These are phyloP conservation scores for Apamea monoglypha DNA, from an alignment of 2,888 invertebrate species.

Conservation along the genomic window DNA sequence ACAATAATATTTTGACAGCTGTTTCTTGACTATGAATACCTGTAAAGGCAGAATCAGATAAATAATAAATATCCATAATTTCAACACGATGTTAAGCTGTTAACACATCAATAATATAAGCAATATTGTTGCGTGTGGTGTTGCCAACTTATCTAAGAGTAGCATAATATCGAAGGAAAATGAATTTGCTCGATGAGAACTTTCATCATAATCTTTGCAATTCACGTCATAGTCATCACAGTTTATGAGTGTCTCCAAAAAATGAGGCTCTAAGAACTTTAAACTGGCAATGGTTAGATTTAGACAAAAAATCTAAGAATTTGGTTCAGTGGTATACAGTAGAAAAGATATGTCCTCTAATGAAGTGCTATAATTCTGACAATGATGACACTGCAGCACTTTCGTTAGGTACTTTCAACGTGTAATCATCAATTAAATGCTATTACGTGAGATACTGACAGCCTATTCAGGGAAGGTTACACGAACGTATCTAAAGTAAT, in stretches of 20 bases:
- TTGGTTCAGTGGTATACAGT: background rate
- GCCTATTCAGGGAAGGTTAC: background rate
- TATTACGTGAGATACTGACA: background rate
- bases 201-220: background rate
- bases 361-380: too few species aligned
- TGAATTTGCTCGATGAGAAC: background rate
- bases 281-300: background rate
- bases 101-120: conserved; percentile 42
- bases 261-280: background rate
- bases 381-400: background rate
- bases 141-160: conserved; percentile 37
- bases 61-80: conserved; percentile 50
- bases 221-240: background rate
- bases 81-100: conserved; percentile 47
- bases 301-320: background rate
- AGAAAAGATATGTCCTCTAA: background rate
- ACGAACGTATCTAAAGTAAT: background rate
- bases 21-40: conserved; percentile 22
- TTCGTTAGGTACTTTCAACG: background rate
- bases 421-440: background rate
- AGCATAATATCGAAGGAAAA: background rate
- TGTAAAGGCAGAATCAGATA: conserved; percentile 33
- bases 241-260: background rate
- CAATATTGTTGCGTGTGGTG: conserved; percentile 17
- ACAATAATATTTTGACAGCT: conserved; percentile 33